These are phyloP conservation scores for Abramis brama DNA, from an alignment of 2,113 vertebrate genomes.

Conservation along the genomic window DNA sequence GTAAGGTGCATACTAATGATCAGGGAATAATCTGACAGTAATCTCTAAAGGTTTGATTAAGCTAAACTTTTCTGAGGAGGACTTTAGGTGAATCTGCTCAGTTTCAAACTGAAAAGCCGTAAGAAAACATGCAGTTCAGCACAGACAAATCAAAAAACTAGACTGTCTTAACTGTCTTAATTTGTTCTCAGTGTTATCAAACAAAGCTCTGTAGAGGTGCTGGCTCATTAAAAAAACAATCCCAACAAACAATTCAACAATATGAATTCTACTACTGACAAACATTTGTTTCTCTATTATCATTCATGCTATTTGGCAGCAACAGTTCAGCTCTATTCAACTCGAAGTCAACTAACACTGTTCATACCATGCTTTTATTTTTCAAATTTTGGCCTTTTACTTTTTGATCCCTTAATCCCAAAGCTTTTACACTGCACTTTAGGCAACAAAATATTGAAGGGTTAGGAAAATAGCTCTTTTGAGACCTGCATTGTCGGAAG, in stretches of 20 bases:
- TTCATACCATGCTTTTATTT: slow-evolving; percentile 32
- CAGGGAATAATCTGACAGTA: slow-evolving; percentile 58
- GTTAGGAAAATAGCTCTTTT: slow-evolving; percentile 40
- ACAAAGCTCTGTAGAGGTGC: slow-evolving; percentile 22
- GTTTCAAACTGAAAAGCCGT: slow-evolving; percentile 65
- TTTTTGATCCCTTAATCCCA: not conserved
- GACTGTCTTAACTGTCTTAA: slow-evolving; percentile 39
- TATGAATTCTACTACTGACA: slow-evolving; percentile 10
- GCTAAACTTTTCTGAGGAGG: slow-evolving; percentile 58
- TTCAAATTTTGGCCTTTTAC: slow-evolving; percentile 13
- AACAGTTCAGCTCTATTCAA: not conserved
- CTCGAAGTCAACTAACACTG: not conserved
- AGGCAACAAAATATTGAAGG: slow-evolving; percentile 18
- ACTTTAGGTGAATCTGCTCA: slow-evolving; percentile 47
- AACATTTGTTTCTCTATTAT: not conserved
- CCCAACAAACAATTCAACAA: not conserved
- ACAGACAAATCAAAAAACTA: slow-evolving; percentile 46
- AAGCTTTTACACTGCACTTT: slow-evolving; percentile 41
- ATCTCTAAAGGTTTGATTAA: slow-evolving; percentile 53
- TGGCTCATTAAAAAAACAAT: not conserved
- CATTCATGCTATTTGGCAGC: slow-evolving; percentile 11
- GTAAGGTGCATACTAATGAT: slow-evolving; percentile 50
- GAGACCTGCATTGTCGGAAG: slow-evolving; percentile 28
- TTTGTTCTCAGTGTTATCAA: slow-evolving; percentile 31
- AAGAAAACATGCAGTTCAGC: slow-evolving; percentile 1